Evolutionary conservation across 2,113 vertebrate species (phyloP).

Genomic region (Hyla sarda): DNA sequence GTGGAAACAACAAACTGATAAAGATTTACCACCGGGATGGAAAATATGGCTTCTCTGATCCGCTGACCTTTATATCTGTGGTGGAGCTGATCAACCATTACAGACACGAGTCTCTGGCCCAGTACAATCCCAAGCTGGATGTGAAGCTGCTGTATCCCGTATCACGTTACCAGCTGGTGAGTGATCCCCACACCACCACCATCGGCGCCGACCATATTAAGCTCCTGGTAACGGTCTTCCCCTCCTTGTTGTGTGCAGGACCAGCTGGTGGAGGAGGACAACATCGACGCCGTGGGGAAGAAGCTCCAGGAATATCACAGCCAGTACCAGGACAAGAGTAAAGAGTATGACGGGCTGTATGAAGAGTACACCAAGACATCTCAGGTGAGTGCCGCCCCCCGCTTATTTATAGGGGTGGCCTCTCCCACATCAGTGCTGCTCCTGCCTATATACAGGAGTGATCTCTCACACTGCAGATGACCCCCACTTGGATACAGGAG

Average conservation of each 20-base stretch:
- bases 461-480: too few species aligned
- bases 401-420: not conserved
- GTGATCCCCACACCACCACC: not conserved
- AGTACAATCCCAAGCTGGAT: conserved; percentile 94
- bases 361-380: conserved; percentile 93
- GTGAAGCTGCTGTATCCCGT: conserved; percentile 91
- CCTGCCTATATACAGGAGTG: not conserved
- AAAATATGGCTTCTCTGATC: conserved; percentile 95
- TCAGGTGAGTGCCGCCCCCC: conserved; percentile 76
- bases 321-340: conserved; percentile 93
- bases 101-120: conserved; percentile 90
- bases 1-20: conserved; percentile 94
- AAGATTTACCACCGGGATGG: conserved; percentile 94
- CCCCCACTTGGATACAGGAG: too few species aligned
- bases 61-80: conserved; percentile 90
- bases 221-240: too few species aligned
- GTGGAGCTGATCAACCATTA: conserved; percentile 96
- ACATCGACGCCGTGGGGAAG: conserved; percentile 88
- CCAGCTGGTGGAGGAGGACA: conserved; percentile 91
- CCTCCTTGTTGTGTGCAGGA: conserved; percentile 62
- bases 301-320: conserved; percentile 91
- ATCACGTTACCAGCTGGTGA: conserved; percentile 90
- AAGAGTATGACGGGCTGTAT: conserved; percentile 91
- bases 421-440: not conserved
- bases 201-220: not conserved